Evolutionary conservation across 2,888 invertebrate species (phyloP), one percentile per base, ranked within the genome.

Genomic region (Tridacna gigas): DNA sequence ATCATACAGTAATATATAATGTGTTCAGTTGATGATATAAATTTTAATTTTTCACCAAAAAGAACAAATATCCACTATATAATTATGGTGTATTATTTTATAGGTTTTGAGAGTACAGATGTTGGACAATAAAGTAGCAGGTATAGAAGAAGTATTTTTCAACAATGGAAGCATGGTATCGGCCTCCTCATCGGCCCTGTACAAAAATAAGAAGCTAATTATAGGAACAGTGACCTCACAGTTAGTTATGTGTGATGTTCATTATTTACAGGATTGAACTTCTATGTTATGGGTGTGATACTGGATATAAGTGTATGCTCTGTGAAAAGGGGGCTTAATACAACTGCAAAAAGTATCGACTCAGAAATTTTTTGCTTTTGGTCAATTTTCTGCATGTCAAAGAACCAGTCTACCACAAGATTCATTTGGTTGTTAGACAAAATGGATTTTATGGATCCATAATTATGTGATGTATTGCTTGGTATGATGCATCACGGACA

Each of bases 221-320:
- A 71, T 80, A 28, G 80, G 80, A 20, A 76, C 80, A 1, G 66
- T 80, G 26, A 51, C 71, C 47, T n/a, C 75, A 71, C 56, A 76
- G 26, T 12, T 61, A 13, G 26, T 71, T n/a, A 37, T 77, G 25
- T 80, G 80, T 65, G 76, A 80, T 63, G 28, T 73, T n/a, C n/a
- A 61, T n/a, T 45, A 67, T 15, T 20, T 67, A 67, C 67, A 67
- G n/a, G n/a, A 61, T 22, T 56, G 9, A 56, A 20, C 9, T 20
- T 56, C n/a, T 56, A 56, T 37, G 37, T 37, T 7, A 37, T 7
- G 37, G 37, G 37, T 7, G 7, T 37, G 37, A 56, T 9, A 56
- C 3, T 56, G 56, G 20, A 15, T 56, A 56, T 11, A 20, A 5
- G 56, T 56, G 9, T 56, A 20, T 56, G 56, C 56, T 56, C 56